A percentile compares a stretch with the other conserved stretches of the same genome.
phyloP scores from a whole-genome alignment of 1,140 invertebrate species.

The Branchinecta lynchi region DNA sequence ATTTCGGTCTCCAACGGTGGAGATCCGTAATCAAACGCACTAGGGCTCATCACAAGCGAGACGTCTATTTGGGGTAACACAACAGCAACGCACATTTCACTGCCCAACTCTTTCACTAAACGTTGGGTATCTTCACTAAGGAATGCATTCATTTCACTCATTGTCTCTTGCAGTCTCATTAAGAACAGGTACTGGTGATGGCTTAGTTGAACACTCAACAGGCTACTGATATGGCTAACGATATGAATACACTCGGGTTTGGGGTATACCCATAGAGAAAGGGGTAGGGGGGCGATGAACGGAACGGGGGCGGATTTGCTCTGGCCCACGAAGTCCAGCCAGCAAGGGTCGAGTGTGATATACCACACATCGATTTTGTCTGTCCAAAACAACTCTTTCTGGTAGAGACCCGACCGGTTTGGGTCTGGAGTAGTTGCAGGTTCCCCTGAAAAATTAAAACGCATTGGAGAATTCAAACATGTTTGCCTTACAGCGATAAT shows the following conservation, averaged over 20 bases:
- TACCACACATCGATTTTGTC: constrained; percentile 76
- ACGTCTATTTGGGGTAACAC: constrained; percentile 68
- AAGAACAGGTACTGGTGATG: constrained; percentile 86
- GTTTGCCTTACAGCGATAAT: too few species aligned
- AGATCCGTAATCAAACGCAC: constrained; percentile 56
- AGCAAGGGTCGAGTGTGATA: constrained; percentile 68
- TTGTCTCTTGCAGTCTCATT: constrained; percentile 60
- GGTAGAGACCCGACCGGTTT: constrained; percentile 19
- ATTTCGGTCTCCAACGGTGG: constrained; percentile 35
- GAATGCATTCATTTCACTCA: constrained; percentile 60
- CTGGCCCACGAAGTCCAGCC: constrained; percentile 72
- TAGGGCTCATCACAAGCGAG: constrained; percentile 67
- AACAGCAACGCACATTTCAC: constrained; percentile 31
- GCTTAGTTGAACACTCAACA: constrained; percentile 67
- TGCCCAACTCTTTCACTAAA: constrained; percentile 39
- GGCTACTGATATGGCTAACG: constrained; percentile 53
- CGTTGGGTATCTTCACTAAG: constrained; percentile 58
- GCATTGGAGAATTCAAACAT: too few species aligned
- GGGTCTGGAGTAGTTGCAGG: background rate
- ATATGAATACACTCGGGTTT: constrained; percentile 44
- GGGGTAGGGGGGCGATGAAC: constrained; percentile 73
- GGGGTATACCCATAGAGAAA: constrained; percentile 51
- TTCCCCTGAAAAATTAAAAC: too few species aligned
- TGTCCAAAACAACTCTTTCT: constrained; percentile 55
- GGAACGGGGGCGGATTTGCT: constrained; percentile 52